phyloP scores from a whole-genome alignment of 2,797 vertebrate genomes.

The Sebastes minor region DNA sequence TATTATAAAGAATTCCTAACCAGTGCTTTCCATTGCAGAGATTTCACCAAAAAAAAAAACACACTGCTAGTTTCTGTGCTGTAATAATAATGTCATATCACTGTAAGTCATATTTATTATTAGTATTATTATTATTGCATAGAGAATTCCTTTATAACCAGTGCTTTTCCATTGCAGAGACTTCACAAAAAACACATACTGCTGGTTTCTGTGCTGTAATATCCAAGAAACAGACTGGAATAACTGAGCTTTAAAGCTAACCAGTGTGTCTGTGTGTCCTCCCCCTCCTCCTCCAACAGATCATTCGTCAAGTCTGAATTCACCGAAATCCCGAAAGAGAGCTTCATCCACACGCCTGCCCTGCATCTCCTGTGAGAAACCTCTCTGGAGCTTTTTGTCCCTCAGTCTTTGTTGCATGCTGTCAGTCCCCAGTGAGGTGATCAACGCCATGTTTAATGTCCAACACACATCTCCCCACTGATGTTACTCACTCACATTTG shows the following conservation, averaged over 20 bases:
- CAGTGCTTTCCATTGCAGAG: neutral
- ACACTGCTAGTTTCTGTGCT: neutral
- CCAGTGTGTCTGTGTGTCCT: neutral
- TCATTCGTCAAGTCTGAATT: slow-evolving; percentile 98
- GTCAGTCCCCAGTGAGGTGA: slow-evolving; percentile 48
- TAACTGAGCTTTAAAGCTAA: slow-evolving; percentile 18
- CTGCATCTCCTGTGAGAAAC: slow-evolving; percentile 98
- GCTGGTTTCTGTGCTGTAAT: neutral
- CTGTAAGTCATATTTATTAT: slow-evolving; percentile 87
- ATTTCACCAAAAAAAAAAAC: neutral
- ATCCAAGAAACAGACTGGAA: neutral
- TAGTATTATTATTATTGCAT: neutral
- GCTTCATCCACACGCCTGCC: slow-evolving; percentile 96
- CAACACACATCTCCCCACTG: slow-evolving; percentile 27
- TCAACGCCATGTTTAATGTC: slow-evolving; percentile 69
- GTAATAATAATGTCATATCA: slow-evolving; percentile 87
- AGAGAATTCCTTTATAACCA: neutral
- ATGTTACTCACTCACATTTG: neutral
- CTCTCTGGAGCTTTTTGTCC: slow-evolving; percentile 30
- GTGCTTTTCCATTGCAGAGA: neutral
- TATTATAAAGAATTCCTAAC: neutral
- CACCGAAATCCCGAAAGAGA: slow-evolving; percentile 97
- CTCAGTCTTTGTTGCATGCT: slow-evolving; percentile 53
- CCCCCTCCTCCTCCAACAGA: slow-evolving; percentile 77
- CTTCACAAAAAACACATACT: neutral